Conservation (phyloP, 1,140 invertebrate genomes). For the Drosophila repletoides region DNA sequence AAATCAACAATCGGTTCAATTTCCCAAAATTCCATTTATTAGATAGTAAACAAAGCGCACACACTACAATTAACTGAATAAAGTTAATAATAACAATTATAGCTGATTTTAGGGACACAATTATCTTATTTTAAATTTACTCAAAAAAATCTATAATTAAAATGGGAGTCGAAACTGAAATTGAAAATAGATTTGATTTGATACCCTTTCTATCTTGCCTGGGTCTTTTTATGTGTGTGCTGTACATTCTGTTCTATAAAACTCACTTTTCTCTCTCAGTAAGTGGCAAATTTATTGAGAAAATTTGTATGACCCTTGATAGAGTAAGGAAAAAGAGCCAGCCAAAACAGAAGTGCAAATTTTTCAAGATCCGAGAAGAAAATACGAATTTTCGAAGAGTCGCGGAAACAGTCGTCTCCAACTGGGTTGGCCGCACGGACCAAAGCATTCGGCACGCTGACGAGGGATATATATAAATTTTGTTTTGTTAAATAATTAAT, state of each 20-base stretch:
- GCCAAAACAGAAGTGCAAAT: constrained; percentile 51
- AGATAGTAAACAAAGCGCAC: too few relatives aligned
- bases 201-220: too few relatives aligned
- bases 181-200: too few relatives aligned
- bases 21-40: too few relatives aligned
- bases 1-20: too few relatives aligned
- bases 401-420: constrained; percentile 56
- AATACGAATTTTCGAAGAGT: constrained; percentile 65
- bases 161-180: too few relatives aligned
- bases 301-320: not conserved
- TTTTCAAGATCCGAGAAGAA: constrained; percentile 46
- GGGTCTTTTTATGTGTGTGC: too few relatives aligned
- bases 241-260: not conserved
- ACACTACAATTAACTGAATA: too few relatives aligned
- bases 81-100: too few relatives aligned
- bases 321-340: constrained; percentile 15
- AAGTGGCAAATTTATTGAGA: not conserved
- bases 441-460: constrained; percentile 41
- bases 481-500: constrained; percentile 45
- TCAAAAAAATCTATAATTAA: too few relatives aligned
- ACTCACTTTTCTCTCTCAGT: not conserved
- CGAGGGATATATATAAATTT: constrained; percentile 13
- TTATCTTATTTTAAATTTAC: too few relatives aligned
- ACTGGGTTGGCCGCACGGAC: constrained; percentile 49
- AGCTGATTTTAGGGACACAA: too few relatives aligned